Percentiles rank a stretch among this genome's conserved stretches.
These are phyloP conservation scores for Sebastes trivittatus DNA, from an alignment of 2,797 vertebrate genomes.

Conservation along the genomic window DNA sequence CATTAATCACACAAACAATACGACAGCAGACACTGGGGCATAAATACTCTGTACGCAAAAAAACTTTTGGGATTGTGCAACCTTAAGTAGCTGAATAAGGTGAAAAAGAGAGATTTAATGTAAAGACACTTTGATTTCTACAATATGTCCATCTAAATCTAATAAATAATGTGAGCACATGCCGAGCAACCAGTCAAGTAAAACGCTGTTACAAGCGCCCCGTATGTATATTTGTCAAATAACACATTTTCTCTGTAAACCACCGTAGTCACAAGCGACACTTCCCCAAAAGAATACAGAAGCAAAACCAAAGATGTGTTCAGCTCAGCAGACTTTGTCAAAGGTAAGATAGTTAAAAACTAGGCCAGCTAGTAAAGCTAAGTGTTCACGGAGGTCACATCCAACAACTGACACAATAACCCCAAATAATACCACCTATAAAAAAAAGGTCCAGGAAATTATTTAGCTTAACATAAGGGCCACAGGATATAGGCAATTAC, in stretches of 20 bases:
- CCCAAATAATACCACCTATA: constrained; percentile 59
- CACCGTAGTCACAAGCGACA: constrained; percentile 60
- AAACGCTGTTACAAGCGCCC: constrained; percentile 5
- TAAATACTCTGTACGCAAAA: constrained; percentile 22
- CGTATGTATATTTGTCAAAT: constrained; percentile 29
- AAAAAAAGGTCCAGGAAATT: constrained; percentile 70
- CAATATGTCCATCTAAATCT: background rate
- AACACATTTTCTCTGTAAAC: constrained; percentile 52
- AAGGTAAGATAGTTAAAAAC: constrained; percentile 34
- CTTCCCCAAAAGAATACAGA: constrained; percentile 77
- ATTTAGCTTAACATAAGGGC: constrained; percentile 75
- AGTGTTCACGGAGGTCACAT: constrained; percentile 44
- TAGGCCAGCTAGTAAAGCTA: constrained; percentile 29
- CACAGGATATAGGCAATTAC: constrained; percentile 79
- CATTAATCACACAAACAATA: constrained; percentile 57
- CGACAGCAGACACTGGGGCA: constrained; percentile 7
- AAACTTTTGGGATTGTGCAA: constrained; percentile 8
- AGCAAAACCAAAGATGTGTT: constrained; percentile 70
- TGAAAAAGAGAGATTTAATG: background rate
- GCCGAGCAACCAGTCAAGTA: background rate
- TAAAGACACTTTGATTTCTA: background rate
- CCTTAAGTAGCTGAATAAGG: background rate
- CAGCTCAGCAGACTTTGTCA: constrained; percentile 58
- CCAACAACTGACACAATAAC: constrained; percentile 61
- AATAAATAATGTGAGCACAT: background rate